Evolutionary conservation across 2,888 invertebrate species (phyloP).

Genomic region (Ophion slaviceki): DNA sequence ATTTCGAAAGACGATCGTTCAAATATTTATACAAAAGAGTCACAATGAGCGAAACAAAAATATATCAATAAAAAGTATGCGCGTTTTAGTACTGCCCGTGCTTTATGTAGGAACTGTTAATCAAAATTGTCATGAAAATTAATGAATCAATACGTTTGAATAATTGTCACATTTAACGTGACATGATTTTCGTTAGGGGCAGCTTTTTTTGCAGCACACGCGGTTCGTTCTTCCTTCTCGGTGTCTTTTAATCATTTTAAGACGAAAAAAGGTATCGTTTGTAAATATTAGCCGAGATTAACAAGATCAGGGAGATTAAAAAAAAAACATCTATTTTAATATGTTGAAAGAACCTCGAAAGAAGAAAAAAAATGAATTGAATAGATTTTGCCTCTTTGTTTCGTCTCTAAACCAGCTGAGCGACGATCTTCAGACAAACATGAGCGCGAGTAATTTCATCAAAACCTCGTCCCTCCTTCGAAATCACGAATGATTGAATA

Average conservation of each 20-base stretch:
- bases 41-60: slow-evolving; percentile 10
- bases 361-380: slow-evolving; percentile 40
- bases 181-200: slow-evolving; percentile 17
- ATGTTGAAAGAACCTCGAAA: slow-evolving; percentile 28
- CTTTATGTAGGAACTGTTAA: slow-evolving; percentile 38
- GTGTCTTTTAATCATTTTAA: slow-evolving; percentile 37
- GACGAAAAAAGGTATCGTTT: slow-evolving; percentile 40
- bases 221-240: slow-evolving; percentile 64
- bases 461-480: not conserved
- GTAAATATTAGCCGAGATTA: slow-evolving; percentile 64
- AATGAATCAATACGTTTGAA: not conserved
- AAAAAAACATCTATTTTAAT: slow-evolving; percentile 1
- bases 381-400: slow-evolving; percentile 71
- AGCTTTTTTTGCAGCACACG: slow-evolving; percentile 51
- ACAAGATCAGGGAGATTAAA: slow-evolving; percentile 11
- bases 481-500: not conserved
- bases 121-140: slow-evolving; percentile 14
- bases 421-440: slow-evolving; percentile 20
- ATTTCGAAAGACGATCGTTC: slow-evolving; percentile 5
- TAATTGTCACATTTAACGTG: slow-evolving; percentile 15
- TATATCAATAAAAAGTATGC: slow-evolving; percentile 11
- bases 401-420: slow-evolving; percentile 36
- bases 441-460: not conserved
- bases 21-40: slow-evolving; percentile 37
- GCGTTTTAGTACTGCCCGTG: slow-evolving; percentile 46